These are phyloP conservation scores for Drosophila guanche DNA, from an alignment of 1,140 invertebrate species.

Conservation along the genomic window DNA sequence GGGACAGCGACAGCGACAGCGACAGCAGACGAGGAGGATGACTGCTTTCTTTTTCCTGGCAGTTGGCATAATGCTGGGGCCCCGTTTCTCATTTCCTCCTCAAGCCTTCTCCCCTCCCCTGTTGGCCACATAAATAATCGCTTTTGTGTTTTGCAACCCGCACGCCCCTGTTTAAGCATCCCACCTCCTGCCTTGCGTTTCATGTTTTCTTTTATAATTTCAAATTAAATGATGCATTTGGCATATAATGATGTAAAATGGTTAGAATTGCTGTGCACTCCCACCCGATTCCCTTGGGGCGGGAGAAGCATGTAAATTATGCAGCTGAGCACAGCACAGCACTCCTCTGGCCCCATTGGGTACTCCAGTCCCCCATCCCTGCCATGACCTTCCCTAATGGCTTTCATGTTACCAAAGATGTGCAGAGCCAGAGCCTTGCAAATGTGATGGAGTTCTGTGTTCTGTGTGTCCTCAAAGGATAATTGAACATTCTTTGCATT, in stretches of 20 bases:
- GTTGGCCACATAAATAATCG: conserved; percentile 69
- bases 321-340: conserved; percentile 15
- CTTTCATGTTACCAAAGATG: conserved; percentile 38
- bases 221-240: conserved; percentile 81
- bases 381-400: conserved; percentile 68
- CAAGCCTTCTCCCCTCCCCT: background rate
- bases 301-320: conserved; percentile 57
- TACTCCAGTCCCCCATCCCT: conserved; percentile 4
- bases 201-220: conserved; percentile 75
- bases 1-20: conserved; percentile 41
- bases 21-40: conserved; percentile 19
- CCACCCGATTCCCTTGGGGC: background rate
- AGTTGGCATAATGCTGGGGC: conserved; percentile 34
- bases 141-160: conserved; percentile 55
- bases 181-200: conserved; percentile 20
- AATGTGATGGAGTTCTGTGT: no score
- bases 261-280: conserved; percentile 36
- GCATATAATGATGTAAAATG: conserved; percentile 77
- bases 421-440: background rate
- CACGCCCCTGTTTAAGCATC: background rate
- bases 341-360: conserved; percentile 18
- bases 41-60: conserved; percentile 32
- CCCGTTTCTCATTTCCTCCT: conserved; percentile 1
- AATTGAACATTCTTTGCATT: conserved; percentile 48
- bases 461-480: conserved; percentile 46